phyloP scores from a whole-genome alignment of 2,888 invertebrate genomes.

The Adelognathus sp. region DNA sequence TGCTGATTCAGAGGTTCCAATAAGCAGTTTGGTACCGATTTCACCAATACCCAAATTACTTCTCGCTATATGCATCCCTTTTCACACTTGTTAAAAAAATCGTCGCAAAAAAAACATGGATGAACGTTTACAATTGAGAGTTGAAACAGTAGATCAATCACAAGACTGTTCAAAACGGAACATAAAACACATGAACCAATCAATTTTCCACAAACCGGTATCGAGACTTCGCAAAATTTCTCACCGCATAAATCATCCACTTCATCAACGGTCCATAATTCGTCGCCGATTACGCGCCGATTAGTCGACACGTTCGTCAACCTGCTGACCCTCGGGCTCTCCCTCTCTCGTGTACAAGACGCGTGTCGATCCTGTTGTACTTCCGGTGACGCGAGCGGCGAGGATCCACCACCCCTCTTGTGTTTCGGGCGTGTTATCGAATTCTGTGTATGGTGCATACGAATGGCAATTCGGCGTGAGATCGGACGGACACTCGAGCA shows the following conservation, averaged over 20 bases:
- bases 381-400: slow-evolving; percentile 55
- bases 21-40: too few relatives aligned
- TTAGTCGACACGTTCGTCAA: slow-evolving; percentile 41
- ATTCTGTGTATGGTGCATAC: slow-evolving; percentile 34
- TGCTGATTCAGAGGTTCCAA: too few relatives aligned
- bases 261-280: neutral
- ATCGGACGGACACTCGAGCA: slow-evolving; percentile 41
- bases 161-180: neutral
- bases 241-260: neutral
- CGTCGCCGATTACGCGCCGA: slow-evolving; percentile 35
- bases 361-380: slow-evolving; percentile 41
- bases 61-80: too few relatives aligned
- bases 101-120: too few relatives aligned
- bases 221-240: neutral
- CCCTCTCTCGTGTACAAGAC: slow-evolving; percentile 35
- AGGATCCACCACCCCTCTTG: slow-evolving; percentile 28
- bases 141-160: neutral
- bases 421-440: slow-evolving; percentile 40
- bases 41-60: too few relatives aligned
- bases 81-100: too few relatives aligned
- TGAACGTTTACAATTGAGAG: too few relatives aligned
- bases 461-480: slow-evolving; percentile 58
- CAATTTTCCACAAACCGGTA: neutral
- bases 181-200: neutral
- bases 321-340: slow-evolving; percentile 10